phyloP scores from a whole-genome alignment of 2,888 invertebrate species.

The Callinectes sapidus region DNA sequence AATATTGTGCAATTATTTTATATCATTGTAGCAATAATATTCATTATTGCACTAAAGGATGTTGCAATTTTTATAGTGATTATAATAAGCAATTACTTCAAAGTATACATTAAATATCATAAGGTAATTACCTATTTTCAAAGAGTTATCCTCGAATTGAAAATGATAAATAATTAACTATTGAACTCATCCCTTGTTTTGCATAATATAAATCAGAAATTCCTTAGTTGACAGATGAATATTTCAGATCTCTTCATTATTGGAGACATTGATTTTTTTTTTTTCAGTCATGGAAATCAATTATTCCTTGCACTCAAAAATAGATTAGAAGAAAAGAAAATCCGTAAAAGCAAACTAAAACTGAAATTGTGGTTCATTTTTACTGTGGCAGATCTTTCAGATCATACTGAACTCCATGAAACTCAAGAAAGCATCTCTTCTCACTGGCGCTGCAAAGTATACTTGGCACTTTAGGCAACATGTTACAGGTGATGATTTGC shows the following conservation, averaged over 20 bases:
- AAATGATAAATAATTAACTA: no score
- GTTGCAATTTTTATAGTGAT: no score
- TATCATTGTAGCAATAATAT: no score
- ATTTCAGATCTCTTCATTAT: conserved; percentile 3
- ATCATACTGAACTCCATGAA: conserved; percentile 38
- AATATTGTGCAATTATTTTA: no score
- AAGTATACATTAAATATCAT: no score
- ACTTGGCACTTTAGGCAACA: conserved; percentile 44
- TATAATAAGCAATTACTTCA: no score
- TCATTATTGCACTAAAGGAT: no score
- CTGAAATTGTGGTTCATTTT: neutral
- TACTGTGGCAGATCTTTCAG: conserved; percentile 34
- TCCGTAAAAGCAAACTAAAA: neutral
- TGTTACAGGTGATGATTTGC: conserved; percentile 41
- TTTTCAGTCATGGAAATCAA: conserved; percentile 16
- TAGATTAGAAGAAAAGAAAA: neutral
- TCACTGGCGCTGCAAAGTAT: conserved; percentile 46
- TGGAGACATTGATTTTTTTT: neutral
- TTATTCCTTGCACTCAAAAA: neutral
- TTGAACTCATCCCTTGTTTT: no score
- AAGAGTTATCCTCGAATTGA: no score
- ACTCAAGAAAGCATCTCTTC: conserved; percentile 12
- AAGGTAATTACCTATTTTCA: no score
- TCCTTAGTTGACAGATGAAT: conserved; percentile 7
- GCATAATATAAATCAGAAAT: no score